Percentiles rank a stretch among this genome's conserved stretches.
These are phyloP conservation scores for Mesocricetus auratus DNA, from an alignment of 2,113 vertebrate species.

Conservation along the genomic window DNA sequence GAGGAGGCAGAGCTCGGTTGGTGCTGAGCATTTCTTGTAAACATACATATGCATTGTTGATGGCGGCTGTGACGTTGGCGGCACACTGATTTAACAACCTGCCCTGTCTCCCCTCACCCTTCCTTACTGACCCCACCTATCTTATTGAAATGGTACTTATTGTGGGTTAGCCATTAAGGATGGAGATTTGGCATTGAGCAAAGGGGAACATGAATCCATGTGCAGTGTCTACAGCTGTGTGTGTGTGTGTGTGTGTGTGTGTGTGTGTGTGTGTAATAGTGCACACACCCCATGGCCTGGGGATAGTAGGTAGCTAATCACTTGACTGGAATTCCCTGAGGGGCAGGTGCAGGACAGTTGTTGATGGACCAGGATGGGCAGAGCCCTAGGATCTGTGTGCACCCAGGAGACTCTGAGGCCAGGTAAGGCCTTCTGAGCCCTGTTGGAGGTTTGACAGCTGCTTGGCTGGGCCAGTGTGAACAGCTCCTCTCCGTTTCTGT, in stretches of 20 bases:
- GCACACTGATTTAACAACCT: slow-evolving; percentile 77
- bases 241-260: neutral
- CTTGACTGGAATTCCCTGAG: slow-evolving; percentile 53
- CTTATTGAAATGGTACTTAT: slow-evolving; percentile 2
- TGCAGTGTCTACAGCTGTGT: no score
- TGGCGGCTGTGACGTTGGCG: slow-evolving; percentile 78
- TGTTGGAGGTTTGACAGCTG: neutral
- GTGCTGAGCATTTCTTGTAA: slow-evolving; percentile 73
- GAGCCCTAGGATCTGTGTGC: neutral
- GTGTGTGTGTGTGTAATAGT: no score
- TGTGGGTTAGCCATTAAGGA: slow-evolving; percentile 41
- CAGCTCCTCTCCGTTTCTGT: neutral
- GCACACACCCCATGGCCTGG: neutral
- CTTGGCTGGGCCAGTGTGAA: neutral
- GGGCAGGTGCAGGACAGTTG: slow-evolving; percentile 9
- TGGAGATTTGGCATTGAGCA: slow-evolving; percentile 20
- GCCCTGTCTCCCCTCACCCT: slow-evolving; percentile 58
- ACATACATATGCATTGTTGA: slow-evolving; percentile 63
- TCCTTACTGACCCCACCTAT: slow-evolving; percentile 18
- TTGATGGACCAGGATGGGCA: neutral
- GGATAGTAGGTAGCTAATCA: neutral
- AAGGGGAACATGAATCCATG: neutral
- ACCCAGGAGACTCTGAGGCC: neutral
- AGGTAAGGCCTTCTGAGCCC: slow-evolving; percentile 54
- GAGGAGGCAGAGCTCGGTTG: slow-evolving; percentile 64